Conservation (phyloP, 2,888 invertebrate species). For the Sarcophaga carnaria region DNA sequence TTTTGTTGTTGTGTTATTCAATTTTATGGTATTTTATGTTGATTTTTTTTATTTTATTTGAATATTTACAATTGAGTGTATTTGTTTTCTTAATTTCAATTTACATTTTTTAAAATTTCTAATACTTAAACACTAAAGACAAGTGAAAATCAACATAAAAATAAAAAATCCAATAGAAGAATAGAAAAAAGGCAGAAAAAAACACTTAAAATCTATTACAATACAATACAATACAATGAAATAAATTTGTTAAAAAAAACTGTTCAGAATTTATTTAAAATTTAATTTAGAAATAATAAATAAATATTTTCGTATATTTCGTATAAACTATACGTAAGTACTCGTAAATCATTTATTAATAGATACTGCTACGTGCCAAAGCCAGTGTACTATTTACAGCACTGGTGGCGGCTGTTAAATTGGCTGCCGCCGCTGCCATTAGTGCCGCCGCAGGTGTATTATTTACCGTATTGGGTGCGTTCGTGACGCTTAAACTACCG, state of each 20-base stretch:
- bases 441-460: constrained; percentile 67
- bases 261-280: not conserved
- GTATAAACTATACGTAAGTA: constrained; percentile 32
- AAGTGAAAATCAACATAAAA: constrained; percentile 32
- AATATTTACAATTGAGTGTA: constrained; percentile 49
- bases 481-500: constrained; percentile 65
- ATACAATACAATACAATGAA: constrained; percentile 24
- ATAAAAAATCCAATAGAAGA: not conserved
- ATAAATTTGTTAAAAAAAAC: not conserved
- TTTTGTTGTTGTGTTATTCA: constrained; percentile 28
- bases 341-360: constrained; percentile 69
- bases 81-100: constrained; percentile 6
- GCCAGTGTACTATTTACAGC: constrained; percentile 72
- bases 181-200: not conserved
- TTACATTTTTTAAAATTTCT: constrained; percentile 1
- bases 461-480: constrained; percentile 53
- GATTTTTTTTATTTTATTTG: constrained; percentile 23
- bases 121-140: constrained; percentile 44
- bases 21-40: constrained; percentile 26
- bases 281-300: constrained; percentile 4
- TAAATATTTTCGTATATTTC: constrained; percentile 37
- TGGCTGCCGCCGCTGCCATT: constrained; percentile 67
- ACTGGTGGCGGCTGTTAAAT: constrained; percentile 61
- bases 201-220: constrained; percentile 25
- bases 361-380: constrained; percentile 78